Evolutionary conservation across 2,888 invertebrate genomes (phyloP), one percentile per base, ranked within the genome.

Genomic region (Proisotoma minuta): DNA sequence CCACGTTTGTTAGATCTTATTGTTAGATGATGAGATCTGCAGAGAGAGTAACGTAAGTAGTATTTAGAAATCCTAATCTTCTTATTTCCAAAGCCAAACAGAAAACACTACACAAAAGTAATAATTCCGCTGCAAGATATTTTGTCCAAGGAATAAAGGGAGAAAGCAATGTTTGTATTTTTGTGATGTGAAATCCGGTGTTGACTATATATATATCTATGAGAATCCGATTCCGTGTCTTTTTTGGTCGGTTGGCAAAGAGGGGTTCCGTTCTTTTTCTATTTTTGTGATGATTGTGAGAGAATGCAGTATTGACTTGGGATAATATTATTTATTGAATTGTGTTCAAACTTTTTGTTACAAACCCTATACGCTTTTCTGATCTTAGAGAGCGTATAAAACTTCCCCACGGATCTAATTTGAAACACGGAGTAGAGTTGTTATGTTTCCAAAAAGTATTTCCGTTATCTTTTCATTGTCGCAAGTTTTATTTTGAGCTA

Each of bases 271-370:
- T 43, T 43, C 43, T 5, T 5, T n/a, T n/a, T n/a, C n/a, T n/a
- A n/a, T n/a, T n/a, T n/a, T 12, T 15, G 18, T 18, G 43, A 43
- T 43, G 43, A 43, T 43, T 43, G 20, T 43, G 43, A 43, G 18
- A 43, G 43, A 43, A 43, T 43, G 43, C 18, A 43, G 43, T 43
- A 43, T n/a, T 43, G 43, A 43, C 5, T 15, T 15, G 4, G 43
- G 43, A 15, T 15, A 20, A 43, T 43, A 43, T 43, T 20, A 43
- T 43, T 43, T 43, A 43, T 43, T 43, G 43, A 43, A 43, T 43
- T 43, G 43, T 20, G 10, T 5, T 43, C 18, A 15, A 43, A n/a
- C 18, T 43, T n/a, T n/a, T 43, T 43, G 43, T n/a, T 5, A 34
- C 8, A 4, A 20, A 18, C 5, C 20, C 4, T 43, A 43, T 43